Conservation (phyloP, 2,888 invertebrate species). For the Endomychus coccineus region DNA sequence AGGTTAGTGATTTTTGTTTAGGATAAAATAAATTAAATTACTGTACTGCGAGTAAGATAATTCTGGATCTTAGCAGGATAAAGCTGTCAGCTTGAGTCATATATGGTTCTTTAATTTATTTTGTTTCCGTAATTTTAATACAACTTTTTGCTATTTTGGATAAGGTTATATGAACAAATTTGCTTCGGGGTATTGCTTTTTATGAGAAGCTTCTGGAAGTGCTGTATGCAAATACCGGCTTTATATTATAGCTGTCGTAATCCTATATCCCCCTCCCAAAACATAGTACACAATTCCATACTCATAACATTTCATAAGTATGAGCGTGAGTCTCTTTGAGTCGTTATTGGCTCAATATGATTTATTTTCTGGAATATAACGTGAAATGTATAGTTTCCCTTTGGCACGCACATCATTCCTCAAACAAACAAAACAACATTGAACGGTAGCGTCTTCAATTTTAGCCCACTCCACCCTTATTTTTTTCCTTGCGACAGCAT, state of each 20-base stretch:
- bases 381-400: slow-evolving; percentile 17
- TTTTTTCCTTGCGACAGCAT: slow-evolving; percentile 33
- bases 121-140: too few species aligned
- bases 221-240: slow-evolving; percentile 42
- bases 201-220: slow-evolving; percentile 34
- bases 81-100: too few species aligned
- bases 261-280: slow-evolving; percentile 27
- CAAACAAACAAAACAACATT: slow-evolving; percentile 10
- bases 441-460: slow-evolving; percentile 3
- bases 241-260: slow-evolving; percentile 38
- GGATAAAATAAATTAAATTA: slow-evolving; percentile 6
- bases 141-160: too few species aligned
- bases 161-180: too few species aligned
- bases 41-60: slow-evolving; percentile 13
- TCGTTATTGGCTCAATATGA: slow-evolving; percentile 23
- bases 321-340: slow-evolving; percentile 4
- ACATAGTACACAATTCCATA: slow-evolving; percentile 27
- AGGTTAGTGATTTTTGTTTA: slow-evolving; percentile 3
- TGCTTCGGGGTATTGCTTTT: slow-evolving; percentile 27
- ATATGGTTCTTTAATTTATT: too few species aligned
- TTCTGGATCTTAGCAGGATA: neutral
- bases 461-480: slow-evolving; percentile 16
- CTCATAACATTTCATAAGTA: slow-evolving; percentile 28
- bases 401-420: slow-evolving; percentile 19
- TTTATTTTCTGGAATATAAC: slow-evolving; percentile 34